These are phyloP conservation scores for Dermatemys mawii DNA, from an alignment of 2,113 vertebrate species.

Conservation along the genomic window DNA sequence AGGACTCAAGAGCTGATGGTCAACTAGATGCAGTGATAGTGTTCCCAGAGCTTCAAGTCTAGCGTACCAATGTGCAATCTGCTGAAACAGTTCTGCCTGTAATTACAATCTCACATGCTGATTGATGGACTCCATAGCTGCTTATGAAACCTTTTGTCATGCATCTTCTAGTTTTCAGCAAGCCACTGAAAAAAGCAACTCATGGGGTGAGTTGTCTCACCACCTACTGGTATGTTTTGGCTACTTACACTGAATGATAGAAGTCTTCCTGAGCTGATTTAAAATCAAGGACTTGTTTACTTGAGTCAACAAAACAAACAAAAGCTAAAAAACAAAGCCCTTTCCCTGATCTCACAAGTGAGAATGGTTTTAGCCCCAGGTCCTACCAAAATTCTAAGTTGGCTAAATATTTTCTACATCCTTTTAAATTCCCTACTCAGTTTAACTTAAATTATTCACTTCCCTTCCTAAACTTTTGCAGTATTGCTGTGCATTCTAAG, in stretches of 20 bases:
- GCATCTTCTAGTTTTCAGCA: conserved; percentile 36
- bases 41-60: rapidly evolving
- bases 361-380: neutral
- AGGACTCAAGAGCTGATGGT: rapidly evolving
- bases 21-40: rapidly evolving
- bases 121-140: conserved; percentile 34
- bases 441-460: rapidly evolving
- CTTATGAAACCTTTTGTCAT: conserved; percentile 65
- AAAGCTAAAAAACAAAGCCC: conserved; percentile 46
- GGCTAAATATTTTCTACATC: neutral
- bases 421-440: rapidly evolving
- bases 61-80: neutral
- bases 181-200: conserved; percentile 57
- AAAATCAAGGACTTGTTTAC: conserved; percentile 50
- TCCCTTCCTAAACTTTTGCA: no score
- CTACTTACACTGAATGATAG: conserved; percentile 50
- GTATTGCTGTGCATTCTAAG: neutral
- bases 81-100: no score
- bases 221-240: conserved; percentile 62
- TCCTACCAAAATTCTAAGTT: neutral
- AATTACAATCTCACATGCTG: neutral
- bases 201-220: conserved; percentile 50
- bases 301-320: conserved; percentile 48
- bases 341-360: neutral
- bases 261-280: conserved; percentile 63